A percentile compares a stretch with the other conserved stretches of the same genome.
phyloP scores from a whole-genome alignment of 2,113 vertebrate species.

The Anoura caudifer region DNA sequence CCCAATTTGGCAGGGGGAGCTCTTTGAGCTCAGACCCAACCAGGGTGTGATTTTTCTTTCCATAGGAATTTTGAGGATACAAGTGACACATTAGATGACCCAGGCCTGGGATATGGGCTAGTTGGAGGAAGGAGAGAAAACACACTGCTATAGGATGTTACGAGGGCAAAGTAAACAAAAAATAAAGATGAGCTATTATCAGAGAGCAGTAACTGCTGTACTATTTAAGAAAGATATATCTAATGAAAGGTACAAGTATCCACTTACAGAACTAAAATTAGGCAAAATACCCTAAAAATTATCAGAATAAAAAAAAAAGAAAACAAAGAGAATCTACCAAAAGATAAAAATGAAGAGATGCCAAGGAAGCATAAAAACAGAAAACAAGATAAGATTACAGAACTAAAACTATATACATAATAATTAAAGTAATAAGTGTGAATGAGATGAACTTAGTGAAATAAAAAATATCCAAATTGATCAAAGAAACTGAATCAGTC shows the following conservation, averaged over 20 bases:
- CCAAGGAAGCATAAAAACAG: neutral
- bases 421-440: neutral
- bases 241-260: neutral
- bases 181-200: neutral
- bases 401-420: neutral
- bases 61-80: neutral
- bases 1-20: neutral
- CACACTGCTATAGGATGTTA: neutral
- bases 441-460: neutral
- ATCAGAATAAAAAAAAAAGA: constrained; percentile 8
- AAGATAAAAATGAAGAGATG: neutral
- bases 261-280: neutral
- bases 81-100: neutral
- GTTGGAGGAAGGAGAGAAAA: neutral
- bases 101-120: neutral
- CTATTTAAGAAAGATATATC: neutral
- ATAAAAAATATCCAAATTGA: neutral
- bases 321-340: neutral
- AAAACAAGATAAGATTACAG: neutral
- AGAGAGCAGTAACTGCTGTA: neutral
- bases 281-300: neutral
- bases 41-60: neutral
- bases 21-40: neutral
- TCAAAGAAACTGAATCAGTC: neutral
- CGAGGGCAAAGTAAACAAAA: neutral